These are phyloP conservation scores for Dendrocopos noguchii DNA, from an alignment of 2,113 vertebrate genomes.

Conservation along the genomic window DNA sequence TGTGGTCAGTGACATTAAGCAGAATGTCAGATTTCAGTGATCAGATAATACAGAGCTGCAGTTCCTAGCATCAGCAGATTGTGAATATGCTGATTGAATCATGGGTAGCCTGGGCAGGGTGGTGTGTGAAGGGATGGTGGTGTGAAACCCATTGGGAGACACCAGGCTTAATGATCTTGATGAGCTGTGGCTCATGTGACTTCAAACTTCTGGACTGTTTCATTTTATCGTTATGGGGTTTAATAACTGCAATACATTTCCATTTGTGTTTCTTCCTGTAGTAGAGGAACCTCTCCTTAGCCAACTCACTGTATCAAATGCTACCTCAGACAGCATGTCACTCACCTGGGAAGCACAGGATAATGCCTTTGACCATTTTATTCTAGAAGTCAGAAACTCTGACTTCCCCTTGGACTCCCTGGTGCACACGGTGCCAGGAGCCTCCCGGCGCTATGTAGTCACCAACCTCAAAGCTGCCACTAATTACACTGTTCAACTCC, in stretches of 20 bases:
- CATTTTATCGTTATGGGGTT: conserved; percentile 6
- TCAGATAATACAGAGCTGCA: not conserved
- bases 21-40: not conserved
- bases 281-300: conserved; percentile 85
- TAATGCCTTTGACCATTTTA: conserved; percentile 85
- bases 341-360: conserved; percentile 82
- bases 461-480: conserved; percentile 82
- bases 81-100: not conserved
- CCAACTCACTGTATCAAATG: conserved; percentile 84
- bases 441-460: conserved; percentile 73
- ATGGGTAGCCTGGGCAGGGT: not conserved
- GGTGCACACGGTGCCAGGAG: conserved; percentile 74
- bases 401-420: conserved; percentile 80
- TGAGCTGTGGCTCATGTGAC: not conserved
- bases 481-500: conserved; percentile 83
- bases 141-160: not conserved
- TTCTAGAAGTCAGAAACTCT: conserved; percentile 87
- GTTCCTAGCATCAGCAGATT: not conserved
- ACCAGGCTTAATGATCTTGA: not conserved
- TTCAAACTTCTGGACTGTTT: not conserved
- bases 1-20: not conserved
- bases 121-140: not conserved
- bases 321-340: conserved; percentile 84
- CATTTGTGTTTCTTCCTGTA: conserved; percentile 78
- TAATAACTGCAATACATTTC: conserved; percentile 58